Evolutionary conservation across 2,113 vertebrate genomes (phyloP), one percentile per base, ranked within the genome.

Genomic region (Spizaetus ornatus): DNA sequence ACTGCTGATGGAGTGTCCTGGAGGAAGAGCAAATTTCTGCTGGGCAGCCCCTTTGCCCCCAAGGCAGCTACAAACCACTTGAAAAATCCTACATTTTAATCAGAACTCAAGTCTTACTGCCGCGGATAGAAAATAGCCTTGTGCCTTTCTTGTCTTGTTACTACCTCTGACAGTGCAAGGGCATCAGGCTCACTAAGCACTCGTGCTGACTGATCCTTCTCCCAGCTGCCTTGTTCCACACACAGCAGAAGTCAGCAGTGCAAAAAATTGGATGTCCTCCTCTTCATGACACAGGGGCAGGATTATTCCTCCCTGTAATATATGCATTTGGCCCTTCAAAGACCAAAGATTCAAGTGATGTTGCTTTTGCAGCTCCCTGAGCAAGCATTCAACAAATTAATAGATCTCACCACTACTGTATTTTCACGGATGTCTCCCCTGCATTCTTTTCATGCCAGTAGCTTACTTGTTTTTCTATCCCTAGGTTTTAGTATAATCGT

Each of bases 261-360:
- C 61, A 92, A 91, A 93, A 88, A 63, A 77, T 72, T 71, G 86
- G 14, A 79, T 83, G 59, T 73, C 34, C 25, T 91, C 13, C 62
- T 88, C 50, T 66, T 74, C 47, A 36, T 27, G 80, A 56, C 29
- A 71, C 21, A 38, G 21, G 11, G 26, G 16, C n/a, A 70, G 59
- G 70, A 81, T 86, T 80, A 78, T 88, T 86, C 45, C 56, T 79
- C 26, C 72, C 81, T 73, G 40, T 42, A 88, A 95, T 72, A 71
- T 18, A 32, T 9, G 7, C 7, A 14, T 76, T 85, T 79, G 50
- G 31, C 16, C 27, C 47, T 18, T 58, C 77, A 63, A 88, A 94
- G 53, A 31, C 29, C 6, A 34, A 72, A 91, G 23, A 65, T 61
- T 79, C 36, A 48, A 72, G 43, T 65, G 76, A 76, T 34, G 32